Evolutionary conservation across 2,797 vertebrate genomes (phyloP).

Genomic region (Psittacula derbiana): DNA sequence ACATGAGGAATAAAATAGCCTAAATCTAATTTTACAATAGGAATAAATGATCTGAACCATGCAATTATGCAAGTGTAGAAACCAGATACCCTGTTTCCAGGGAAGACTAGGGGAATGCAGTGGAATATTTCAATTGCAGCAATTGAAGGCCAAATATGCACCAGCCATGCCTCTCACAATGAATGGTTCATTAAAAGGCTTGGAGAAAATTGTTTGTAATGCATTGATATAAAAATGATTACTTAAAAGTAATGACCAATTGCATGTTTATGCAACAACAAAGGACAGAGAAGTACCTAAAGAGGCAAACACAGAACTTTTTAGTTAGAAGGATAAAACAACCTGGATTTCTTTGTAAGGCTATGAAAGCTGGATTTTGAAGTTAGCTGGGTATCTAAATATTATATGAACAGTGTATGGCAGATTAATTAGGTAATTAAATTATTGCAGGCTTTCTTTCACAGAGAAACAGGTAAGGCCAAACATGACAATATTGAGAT

Average conservation of each 20-base stretch:
- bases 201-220: not conserved
- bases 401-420: not conserved
- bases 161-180: not conserved
- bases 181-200: not conserved
- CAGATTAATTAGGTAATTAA: not conserved
- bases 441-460: not conserved
- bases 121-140: not conserved
- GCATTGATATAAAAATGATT: not conserved
- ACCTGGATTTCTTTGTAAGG: not conserved
- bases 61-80: not conserved
- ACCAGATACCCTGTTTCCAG: slow-evolving; percentile 1
- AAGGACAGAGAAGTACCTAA: not conserved
- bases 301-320: not conserved
- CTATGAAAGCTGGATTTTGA: not conserved
- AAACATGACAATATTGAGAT: not conserved
- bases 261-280: not conserved
- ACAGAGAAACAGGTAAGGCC: not conserved
- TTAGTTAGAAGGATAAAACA: not conserved
- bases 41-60: not conserved
- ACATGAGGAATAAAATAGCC: not conserved
- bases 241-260: not conserved
- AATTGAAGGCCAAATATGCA: not conserved
- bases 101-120: not conserved
- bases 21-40: not conserved
- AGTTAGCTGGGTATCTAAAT: not conserved